A percentile compares a stretch with the other conserved stretches of the same genome.
Conservation (phyloP, 2,888 invertebrate species). For the Clepsis dumicolana region DNA sequence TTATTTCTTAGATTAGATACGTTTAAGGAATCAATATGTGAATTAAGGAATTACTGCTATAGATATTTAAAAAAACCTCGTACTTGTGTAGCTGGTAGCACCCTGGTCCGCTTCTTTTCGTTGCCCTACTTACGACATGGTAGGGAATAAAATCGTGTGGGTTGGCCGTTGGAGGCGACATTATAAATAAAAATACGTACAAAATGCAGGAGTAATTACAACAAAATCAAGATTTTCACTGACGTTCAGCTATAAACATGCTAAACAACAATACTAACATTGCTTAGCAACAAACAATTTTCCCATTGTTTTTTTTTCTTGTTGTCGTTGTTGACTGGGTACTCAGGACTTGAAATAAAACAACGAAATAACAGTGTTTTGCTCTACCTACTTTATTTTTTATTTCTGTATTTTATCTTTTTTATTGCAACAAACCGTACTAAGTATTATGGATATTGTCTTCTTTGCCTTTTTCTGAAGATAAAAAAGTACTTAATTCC, state of each 20-base stretch:
- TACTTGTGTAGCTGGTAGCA: constrained; percentile 80
- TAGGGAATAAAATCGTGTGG: constrained; percentile 71
- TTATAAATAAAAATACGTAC: constrained; percentile 53
- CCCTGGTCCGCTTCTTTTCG: constrained; percentile 64
- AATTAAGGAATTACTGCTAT: no score
- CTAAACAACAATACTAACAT: constrained; percentile 20
- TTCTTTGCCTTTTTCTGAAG: no score
- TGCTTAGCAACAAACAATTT: constrained; percentile 33
- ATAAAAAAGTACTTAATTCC: no score
- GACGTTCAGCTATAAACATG: constrained; percentile 1
- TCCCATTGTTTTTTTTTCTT: constrained; percentile 4
- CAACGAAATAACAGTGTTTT: no score
- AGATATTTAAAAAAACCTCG: neutral
- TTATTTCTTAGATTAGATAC: no score
- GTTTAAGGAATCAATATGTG: no score
- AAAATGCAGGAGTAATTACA: constrained; percentile 39
- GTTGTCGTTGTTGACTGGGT: no score
- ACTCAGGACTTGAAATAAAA: no score
- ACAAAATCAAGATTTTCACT: neutral
- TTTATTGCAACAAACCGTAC: neutral
- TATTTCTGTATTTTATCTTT: no score
- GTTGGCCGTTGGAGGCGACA: constrained; percentile 69
- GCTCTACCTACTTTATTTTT: no score
- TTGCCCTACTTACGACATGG: constrained; percentile 58
- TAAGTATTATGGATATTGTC: no score